Evolutionary conservation across 2,113 vertebrate species (phyloP), one percentile per base, ranked within the genome.

Genomic region (Phalacrocorax brasilianus): DNA sequence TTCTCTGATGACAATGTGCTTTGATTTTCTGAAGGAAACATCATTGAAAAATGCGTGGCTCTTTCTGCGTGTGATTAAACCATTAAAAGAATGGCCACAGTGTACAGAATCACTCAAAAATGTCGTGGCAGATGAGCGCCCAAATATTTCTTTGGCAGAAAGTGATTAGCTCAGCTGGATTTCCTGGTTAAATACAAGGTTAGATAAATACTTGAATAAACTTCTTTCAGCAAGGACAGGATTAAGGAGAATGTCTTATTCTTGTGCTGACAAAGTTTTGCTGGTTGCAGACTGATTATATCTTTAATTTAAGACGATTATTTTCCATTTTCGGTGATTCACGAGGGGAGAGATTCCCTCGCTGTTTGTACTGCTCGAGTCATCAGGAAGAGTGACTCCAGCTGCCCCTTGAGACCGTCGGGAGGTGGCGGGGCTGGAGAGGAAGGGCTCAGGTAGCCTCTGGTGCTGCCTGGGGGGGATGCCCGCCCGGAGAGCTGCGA

Each of bases 181-280:
- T 98, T 98, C 97, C 98, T 97, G 98, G 94, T 98, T 97, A 97
- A 91, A 96, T 89, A 75, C 96, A 98, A 98, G 97, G 98, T 98
- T 97, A 98, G 85, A 96, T 92, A 98, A 98, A 98, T 97, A 98
- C 72, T 45, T 93, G 59, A 76, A 74, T 95, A 88, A 97, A 96
- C 82, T 93, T 95, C 94, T 97, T 96, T 97, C 97, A 95, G 80
- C 32, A 75, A 81, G 28, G 78, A 67, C 16, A 50, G 73, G 89
- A 93, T 97, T 82, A 81, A 82, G 86, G 70, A 55, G 32, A 59
- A 63, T 47, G 93, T 93, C 87, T 94, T 90, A 76, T 83, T 95
- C 88, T 89, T 91, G 74, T 90, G 72, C 90, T 74, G 62, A 76
- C 77, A 90, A 90, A 82, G 85, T 92, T 91, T 89, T 82, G 74